phyloP scores from a whole-genome alignment of 1,140 invertebrate species.

The Centruroides sculpturatus region DNA sequence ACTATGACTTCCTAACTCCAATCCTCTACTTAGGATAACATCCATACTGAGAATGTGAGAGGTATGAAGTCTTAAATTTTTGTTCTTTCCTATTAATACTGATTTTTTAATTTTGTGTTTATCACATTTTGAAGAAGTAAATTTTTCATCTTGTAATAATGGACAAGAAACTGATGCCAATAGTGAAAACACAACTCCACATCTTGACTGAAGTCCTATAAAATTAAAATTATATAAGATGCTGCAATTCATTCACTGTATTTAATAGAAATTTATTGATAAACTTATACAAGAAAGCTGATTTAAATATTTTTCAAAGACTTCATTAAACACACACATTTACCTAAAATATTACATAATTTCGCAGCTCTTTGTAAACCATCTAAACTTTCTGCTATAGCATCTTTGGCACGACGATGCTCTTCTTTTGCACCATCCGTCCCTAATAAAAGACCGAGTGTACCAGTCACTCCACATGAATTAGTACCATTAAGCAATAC shows the following conservation, averaged over 20 bases:
- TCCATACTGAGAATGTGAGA: slow-evolving; percentile 82
- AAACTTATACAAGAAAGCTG: no score
- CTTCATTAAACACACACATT: background rate
- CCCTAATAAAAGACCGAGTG: slow-evolving; percentile 30
- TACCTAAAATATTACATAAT: slow-evolving; percentile 46
- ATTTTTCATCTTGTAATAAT: slow-evolving; percentile 29
- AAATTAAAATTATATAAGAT: slow-evolving; percentile 1
- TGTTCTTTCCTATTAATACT: slow-evolving; percentile 7
- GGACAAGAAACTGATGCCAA: slow-evolving; percentile 55
- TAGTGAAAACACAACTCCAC: slow-evolving; percentile 52
- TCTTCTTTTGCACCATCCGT: slow-evolving; percentile 34
- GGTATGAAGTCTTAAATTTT: slow-evolving; percentile 35
- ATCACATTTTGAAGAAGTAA: background rate
- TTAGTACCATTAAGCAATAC: slow-evolving; percentile 47
- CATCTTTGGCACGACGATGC: slow-evolving; percentile 37
- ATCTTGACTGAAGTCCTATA: slow-evolving; percentile 60
- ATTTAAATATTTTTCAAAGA: no score
- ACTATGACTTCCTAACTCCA: slow-evolving; percentile 79
- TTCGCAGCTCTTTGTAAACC: slow-evolving; percentile 57
- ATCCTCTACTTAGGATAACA: slow-evolving; percentile 57
- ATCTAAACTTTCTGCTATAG: slow-evolving; percentile 71
- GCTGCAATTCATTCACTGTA: no score
- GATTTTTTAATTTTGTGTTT: slow-evolving; percentile 15
- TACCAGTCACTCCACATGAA: slow-evolving; percentile 34
- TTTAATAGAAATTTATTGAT: no score